Conservation (phyloP, 2,888 invertebrate species). For the Morpho deidamia region DNA sequence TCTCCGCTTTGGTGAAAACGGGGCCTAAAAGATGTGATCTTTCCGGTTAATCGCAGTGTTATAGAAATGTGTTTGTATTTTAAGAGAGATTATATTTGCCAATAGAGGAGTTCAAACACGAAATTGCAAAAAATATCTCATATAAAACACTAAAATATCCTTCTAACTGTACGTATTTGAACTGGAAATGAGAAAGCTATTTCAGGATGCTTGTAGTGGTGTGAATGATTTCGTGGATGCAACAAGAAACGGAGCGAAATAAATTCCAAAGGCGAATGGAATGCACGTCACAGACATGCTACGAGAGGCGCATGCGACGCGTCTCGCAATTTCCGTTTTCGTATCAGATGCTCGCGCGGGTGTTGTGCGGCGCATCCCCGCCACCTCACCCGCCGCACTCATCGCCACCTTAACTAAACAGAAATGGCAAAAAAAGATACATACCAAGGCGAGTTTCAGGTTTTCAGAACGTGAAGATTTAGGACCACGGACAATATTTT, state of each 20-base stretch:
- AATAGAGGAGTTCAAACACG: not conserved
- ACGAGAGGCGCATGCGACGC: constrained; percentile 56
- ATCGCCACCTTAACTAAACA: constrained; percentile 27
- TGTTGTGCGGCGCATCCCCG: constrained; percentile 40
- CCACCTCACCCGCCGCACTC: constrained; percentile 26
- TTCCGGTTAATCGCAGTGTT: too few species aligned
- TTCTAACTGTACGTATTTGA: constrained; percentile 2
- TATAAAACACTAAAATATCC: constrained; percentile 1
- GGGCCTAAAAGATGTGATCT: too few species aligned
- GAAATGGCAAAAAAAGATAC: constrained; percentile 19
- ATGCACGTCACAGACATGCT: constrained; percentile 64
- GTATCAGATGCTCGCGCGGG: constrained; percentile 63
- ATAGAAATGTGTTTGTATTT: too few species aligned
- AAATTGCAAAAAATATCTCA: not conserved
- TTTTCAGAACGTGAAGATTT: constrained; percentile 1
- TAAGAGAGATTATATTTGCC: too few species aligned
- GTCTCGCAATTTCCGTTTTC: constrained; percentile 72
- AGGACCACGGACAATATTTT: constrained; percentile 1
- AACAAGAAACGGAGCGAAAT: constrained; percentile 50
- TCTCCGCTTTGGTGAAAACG: too few species aligned
- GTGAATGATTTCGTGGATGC: constrained; percentile 47
- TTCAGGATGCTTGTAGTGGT: constrained; percentile 18
- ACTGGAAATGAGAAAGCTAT: constrained; percentile 5
- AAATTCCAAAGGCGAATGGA: constrained; percentile 53
- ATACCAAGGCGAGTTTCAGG: not conserved